phyloP scores from a whole-genome alignment of 1,140 invertebrate species.

The Campoletis sonorensis region DNA sequence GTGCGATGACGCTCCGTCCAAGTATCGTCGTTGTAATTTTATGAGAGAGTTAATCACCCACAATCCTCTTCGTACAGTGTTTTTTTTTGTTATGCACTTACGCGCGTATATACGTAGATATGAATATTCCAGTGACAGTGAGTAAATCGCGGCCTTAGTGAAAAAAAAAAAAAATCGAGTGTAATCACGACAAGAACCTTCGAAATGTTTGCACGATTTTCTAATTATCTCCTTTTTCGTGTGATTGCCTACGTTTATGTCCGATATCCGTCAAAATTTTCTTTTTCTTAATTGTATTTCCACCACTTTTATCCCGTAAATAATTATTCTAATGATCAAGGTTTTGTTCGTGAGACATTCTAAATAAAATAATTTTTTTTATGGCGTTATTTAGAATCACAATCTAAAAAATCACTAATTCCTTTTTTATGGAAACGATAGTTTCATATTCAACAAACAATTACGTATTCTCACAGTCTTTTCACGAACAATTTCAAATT shows the following conservation, averaged over 20 bases:
- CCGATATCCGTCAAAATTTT: not conserved
- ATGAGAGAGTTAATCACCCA: constrained; percentile 22
- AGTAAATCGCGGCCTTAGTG: constrained; percentile 1
- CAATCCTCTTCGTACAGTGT: not conserved
- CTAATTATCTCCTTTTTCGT: not conserved
- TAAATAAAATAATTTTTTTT: no score
- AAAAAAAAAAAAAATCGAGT: not conserved
- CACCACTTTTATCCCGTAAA: no score
- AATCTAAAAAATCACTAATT: no score
- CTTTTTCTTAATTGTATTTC: not conserved
- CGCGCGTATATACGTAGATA: not conserved
- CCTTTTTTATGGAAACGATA: no score
- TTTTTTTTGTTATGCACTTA: not conserved
- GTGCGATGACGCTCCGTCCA: not conserved
- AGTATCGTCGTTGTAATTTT: constrained; percentile 10
- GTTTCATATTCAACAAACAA: no score
- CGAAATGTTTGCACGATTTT: not conserved
- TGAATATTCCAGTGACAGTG: not conserved
- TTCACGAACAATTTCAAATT: no score
- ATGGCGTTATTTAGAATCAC: no score
- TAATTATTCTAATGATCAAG: no score
- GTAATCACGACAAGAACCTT: not conserved
- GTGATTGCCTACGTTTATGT: not conserved
- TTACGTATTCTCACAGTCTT: no score
- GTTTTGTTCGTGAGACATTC: no score